Percentiles rank a stretch among this genome's conserved stretches.
These are phyloP conservation scores for Cyprinodon brontotheroides DNA, from an alignment of 2,113 vertebrate species.

Conservation along the genomic window DNA sequence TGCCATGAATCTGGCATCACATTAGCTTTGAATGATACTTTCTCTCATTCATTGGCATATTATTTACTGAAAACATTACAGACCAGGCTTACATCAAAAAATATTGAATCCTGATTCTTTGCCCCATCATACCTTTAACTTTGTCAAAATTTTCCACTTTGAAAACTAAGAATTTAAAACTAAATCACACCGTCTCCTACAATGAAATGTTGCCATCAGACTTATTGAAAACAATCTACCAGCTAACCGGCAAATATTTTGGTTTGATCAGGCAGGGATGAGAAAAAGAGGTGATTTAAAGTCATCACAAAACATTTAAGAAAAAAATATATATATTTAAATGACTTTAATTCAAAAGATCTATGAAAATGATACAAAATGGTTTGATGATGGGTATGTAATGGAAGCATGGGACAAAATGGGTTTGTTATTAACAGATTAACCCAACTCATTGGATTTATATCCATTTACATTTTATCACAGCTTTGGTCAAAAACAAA, in stretches of 20 bases:
- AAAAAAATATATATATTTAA: not conserved
- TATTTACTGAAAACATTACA: not conserved
- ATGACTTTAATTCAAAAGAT: not conserved
- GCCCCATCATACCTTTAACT: no score
- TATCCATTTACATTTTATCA: conserved; percentile 9
- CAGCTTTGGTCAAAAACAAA: conserved; percentile 36
- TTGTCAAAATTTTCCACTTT: no score
- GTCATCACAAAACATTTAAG: no score
- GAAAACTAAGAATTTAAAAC: no score
- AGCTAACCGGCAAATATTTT: no score
- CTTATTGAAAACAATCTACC: no score
- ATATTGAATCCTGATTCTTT: no score
- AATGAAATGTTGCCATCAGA: no score
- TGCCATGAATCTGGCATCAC: not conserved
- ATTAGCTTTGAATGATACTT: not conserved
- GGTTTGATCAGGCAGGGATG: no score
- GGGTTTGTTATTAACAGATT: not conserved
- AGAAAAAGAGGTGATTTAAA: no score
- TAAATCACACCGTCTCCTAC: no score
- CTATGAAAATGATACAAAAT: not conserved
- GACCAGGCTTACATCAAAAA: not conserved
- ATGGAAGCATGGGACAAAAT: not conserved
- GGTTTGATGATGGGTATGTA: not conserved
- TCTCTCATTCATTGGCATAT: not conserved
- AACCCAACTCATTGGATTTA: not conserved